Evolutionary conservation across 2,113 vertebrate genomes (phyloP).

Genomic region (Laticauda colubrina): DNA sequence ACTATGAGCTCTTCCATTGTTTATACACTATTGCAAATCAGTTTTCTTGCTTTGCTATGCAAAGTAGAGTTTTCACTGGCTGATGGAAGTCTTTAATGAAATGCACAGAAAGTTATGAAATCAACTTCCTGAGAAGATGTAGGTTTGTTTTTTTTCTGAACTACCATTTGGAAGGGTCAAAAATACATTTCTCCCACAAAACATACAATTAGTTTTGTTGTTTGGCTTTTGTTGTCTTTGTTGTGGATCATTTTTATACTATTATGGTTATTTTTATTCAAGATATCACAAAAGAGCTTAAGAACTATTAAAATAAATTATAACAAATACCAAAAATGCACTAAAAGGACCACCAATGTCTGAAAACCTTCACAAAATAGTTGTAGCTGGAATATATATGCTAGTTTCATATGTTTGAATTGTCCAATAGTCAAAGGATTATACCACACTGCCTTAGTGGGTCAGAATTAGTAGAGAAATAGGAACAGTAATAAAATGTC

Average conservation of each 20-base stretch:
- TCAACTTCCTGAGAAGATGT: neutral
- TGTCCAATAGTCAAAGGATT: neutral
- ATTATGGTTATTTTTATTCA: neutral
- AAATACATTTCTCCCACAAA: neutral
- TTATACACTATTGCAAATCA: neutral
- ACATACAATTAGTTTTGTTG: neutral
- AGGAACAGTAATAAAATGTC: neutral
- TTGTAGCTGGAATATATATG: no score
- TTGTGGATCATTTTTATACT: neutral
- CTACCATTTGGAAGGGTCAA: neutral
- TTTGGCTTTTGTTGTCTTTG: neutral
- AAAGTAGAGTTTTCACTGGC: neutral
- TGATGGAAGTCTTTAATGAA: neutral
- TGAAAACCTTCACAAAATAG: no score
- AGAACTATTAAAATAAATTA: neutral
- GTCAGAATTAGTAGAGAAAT: neutral
- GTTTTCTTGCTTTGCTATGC: neutral
- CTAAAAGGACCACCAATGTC: no score
- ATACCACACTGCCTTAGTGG: neutral
- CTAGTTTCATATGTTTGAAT: no score
- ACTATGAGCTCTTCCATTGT: neutral
- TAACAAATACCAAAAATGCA: neutral
- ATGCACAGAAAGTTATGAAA: neutral
- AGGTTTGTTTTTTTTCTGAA: neutral
- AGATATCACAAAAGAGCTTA: no score